phyloP scores from a whole-genome alignment of 1,140 invertebrate genomes.

The Leptinotarsa texana region DNA sequence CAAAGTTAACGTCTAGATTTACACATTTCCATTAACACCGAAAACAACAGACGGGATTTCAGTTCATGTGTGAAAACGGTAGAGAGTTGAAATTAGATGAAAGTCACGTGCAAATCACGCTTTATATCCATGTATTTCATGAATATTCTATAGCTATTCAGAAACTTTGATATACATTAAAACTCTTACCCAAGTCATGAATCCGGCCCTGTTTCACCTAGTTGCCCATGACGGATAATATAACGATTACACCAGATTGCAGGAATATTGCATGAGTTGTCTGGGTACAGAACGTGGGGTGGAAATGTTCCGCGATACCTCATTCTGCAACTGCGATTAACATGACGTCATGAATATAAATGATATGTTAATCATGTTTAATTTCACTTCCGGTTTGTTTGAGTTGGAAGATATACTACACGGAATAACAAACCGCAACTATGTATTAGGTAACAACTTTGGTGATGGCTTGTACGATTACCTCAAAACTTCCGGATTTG shows the following conservation, averaged over 20 bases:
- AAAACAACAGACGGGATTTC: too few species aligned
- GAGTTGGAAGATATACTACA: conserved; percentile 1
- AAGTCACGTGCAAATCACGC: too few species aligned
- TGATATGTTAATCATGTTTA: conserved; percentile 22
- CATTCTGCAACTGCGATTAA: conserved; percentile 17
- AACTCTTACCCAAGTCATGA: neutral
- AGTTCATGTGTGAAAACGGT: too few species aligned
- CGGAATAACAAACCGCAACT: neutral
- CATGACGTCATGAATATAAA: conserved; percentile 17
- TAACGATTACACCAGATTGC: conserved; percentile 26
- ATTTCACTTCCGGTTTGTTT: conserved; percentile 14
- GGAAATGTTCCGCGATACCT: conserved; percentile 14
- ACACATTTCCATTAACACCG: too few species aligned
- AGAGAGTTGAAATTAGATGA: too few species aligned
- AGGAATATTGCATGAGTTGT: conserved; percentile 20
- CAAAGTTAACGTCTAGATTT: too few species aligned
- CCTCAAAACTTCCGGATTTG: neutral
- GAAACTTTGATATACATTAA: too few species aligned
- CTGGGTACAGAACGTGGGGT: neutral
- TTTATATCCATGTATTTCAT: too few species aligned
- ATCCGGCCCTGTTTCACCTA: neutral
- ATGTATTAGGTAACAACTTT: neutral
- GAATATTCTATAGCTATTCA: too few species aligned
- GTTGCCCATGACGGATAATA: conserved; percentile 15
- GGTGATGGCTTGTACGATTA: conserved; percentile 1